Percentiles rank a stretch among this genome's conserved stretches.
Conservation (phyloP, 1,140 invertebrate genomes). For the Diachasma alloeum region DNA sequence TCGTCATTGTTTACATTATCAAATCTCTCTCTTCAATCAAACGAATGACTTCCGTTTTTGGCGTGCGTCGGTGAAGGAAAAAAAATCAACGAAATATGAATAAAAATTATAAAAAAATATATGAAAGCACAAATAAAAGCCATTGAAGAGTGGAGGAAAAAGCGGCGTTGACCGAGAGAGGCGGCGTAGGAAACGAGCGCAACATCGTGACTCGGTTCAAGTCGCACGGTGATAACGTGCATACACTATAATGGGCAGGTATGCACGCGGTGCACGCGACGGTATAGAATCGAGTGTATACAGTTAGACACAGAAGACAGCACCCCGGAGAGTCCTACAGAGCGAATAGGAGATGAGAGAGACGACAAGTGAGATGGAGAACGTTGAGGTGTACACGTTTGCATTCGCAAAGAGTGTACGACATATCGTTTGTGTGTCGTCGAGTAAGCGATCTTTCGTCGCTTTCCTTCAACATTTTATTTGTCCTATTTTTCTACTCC, state of each 20-base stretch:
- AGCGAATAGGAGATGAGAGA: background rate
- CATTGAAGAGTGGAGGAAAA: background rate
- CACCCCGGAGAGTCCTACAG: background rate
- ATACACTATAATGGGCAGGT: conserved; percentile 29
- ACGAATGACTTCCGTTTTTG: conserved; percentile 6
- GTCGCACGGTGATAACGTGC: conserved; percentile 31
- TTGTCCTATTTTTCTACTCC: background rate
- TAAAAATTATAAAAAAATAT: background rate
- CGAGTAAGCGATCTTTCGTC: conserved; percentile 4
- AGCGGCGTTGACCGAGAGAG: conserved; percentile 8
- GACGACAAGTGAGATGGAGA: background rate
- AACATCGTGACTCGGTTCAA: conserved; percentile 31
- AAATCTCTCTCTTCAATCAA: conserved; percentile 6
- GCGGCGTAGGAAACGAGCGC: conserved; percentile 26
- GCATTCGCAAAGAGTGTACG: background rate
- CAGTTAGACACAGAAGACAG: conserved; percentile 23
- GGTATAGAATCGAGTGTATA: conserved; percentile 18
- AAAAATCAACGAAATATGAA: background rate
- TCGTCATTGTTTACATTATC: conserved; percentile 3
- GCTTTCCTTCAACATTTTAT: conserved; percentile 1
- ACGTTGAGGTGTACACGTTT: background rate
- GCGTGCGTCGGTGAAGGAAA: background rate
- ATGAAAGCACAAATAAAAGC: background rate
- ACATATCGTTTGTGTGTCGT: conserved; percentile 6
- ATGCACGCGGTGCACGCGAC: conserved; percentile 32